Evolutionary conservation across 2,113 vertebrate genomes (phyloP).

Genomic region (Todiramphus chloris): DNA sequence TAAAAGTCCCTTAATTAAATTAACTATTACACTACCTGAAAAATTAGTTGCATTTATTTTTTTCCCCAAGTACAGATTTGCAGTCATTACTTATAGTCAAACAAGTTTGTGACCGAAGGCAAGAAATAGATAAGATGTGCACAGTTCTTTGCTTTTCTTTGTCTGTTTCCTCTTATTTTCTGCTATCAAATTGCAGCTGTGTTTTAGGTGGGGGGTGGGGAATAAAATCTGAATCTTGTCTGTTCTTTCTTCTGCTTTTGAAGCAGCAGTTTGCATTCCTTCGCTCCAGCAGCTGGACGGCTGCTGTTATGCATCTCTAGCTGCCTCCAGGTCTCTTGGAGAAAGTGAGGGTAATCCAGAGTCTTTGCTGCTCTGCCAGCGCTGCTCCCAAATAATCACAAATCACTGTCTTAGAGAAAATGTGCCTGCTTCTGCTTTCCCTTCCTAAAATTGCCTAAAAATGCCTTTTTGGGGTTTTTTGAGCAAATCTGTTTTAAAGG

Average conservation of each 20-base stretch:
- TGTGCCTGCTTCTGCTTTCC: neutral
- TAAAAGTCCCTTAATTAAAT: neutral
- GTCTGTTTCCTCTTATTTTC: neutral
- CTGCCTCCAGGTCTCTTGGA: neutral
- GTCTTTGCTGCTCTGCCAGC: neutral
- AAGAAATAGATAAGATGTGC: neutral
- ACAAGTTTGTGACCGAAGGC: neutral
- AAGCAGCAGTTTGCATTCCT: constrained; percentile 28
- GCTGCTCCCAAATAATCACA: neutral
- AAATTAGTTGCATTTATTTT: neutral
- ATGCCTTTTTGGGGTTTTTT: neutral
- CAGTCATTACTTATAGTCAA: neutral
- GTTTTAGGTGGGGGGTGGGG: neutral
- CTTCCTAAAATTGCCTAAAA: neutral
- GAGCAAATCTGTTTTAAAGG: neutral
- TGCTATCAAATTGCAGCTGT: neutral
- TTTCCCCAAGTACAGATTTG: neutral
- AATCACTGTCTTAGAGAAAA: neutral
- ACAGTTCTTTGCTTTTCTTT: neutral
- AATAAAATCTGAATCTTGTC: neutral
- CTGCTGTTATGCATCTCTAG: neutral
- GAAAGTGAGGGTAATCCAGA: constrained; percentile 5
- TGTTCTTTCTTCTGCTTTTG: neutral
- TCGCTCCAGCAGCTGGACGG: neutral
- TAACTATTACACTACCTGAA: neutral